Evolutionary conservation across 2,113 vertebrate species (phyloP).

Genomic region (Saccopteryx leptura): DNA sequence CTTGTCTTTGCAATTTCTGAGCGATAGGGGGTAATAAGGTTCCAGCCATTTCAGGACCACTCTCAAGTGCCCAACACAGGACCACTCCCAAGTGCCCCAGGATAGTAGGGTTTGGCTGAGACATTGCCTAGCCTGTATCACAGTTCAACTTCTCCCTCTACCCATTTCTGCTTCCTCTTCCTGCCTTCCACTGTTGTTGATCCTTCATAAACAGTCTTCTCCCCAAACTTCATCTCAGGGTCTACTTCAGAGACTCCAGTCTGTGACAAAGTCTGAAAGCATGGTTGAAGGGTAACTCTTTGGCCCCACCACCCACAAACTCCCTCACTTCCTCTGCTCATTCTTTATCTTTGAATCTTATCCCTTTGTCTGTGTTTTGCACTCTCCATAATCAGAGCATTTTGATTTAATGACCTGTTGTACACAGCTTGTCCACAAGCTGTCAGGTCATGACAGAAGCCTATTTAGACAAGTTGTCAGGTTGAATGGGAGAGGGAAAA

Average conservation of each 20-base stretch:
- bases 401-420: conserved; percentile 85
- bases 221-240: background rate
- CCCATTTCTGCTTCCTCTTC: background rate
- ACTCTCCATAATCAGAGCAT: conserved; percentile 69
- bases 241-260: conserved; percentile 20
- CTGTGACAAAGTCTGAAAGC: conserved; percentile 51
- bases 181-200: background rate
- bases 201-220: background rate
- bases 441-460: conserved; percentile 86
- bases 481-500: conserved; percentile 75
- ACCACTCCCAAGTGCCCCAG: background rate
- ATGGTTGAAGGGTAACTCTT: conserved; percentile 35
- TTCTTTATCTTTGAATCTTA: conserved; percentile 75
- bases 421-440: conserved; percentile 82
- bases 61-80: background rate
- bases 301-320: background rate
- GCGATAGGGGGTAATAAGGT: background rate
- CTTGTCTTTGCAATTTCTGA: background rate
- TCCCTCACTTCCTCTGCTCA: conserved; percentile 72
- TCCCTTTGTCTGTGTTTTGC: background rate
- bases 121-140: background rate
- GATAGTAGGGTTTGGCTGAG: background rate
- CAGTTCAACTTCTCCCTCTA: background rate
- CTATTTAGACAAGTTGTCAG: conserved; percentile 89
- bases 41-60: background rate